These are phyloP conservation scores for Escarpia spicata DNA, from an alignment of 2,888 invertebrate species.

Conservation along the genomic window DNA sequence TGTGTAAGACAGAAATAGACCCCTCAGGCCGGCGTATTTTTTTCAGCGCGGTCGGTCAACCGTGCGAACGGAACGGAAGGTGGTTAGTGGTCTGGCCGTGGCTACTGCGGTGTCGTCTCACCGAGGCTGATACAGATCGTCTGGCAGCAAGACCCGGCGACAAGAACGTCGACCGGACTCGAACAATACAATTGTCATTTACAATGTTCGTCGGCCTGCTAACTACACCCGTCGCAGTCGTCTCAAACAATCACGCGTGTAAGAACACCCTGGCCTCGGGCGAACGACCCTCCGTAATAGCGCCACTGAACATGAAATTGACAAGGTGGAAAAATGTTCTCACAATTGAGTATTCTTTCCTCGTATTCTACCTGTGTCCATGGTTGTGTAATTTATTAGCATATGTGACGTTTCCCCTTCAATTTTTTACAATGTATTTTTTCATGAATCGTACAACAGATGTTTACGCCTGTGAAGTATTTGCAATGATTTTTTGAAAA, in stretches of 20 bases:
- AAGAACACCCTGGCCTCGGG: background rate
- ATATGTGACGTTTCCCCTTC: background rate
- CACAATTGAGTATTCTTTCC: background rate
- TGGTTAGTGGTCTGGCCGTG: slow-evolving; percentile 8
- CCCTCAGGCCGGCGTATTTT: background rate
- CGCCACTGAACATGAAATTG: background rate
- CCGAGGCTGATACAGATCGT: background rate
- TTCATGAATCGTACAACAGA: background rate
- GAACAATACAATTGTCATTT: slow-evolving; percentile 6
- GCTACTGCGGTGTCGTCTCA: background rate
- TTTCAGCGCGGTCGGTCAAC: background rate
- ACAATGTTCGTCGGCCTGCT: slow-evolving; percentile 5
- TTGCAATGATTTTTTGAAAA: background rate
- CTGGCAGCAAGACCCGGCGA: background rate
- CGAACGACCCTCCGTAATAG: background rate
- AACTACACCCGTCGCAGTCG: background rate
- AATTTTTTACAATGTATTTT: background rate
- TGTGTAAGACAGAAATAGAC: background rate
- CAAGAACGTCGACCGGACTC: background rate
- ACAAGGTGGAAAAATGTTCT: slow-evolving; percentile 2
- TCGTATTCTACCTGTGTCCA: background rate
- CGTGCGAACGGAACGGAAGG: background rate
- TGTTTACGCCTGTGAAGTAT: background rate
- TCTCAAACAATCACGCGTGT: no score
- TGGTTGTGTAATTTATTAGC: background rate